Evolutionary conservation across 1,140 invertebrate species (phyloP), one percentile per base, ranked within the genome.

Genomic region (Pinna nobilis): DNA sequence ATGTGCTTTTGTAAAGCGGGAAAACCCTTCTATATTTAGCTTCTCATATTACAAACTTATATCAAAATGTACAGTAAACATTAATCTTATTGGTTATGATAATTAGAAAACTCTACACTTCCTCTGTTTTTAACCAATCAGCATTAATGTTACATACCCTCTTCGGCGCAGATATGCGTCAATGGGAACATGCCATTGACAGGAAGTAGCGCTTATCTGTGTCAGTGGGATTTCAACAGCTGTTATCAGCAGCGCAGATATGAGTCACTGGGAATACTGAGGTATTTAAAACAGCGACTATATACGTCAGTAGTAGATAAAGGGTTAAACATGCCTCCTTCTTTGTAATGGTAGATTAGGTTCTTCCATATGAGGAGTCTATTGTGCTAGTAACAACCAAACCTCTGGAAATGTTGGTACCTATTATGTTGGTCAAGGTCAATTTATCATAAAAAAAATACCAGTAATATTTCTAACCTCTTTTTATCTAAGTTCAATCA

Each of bases 221-320:
- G 39, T 49, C 61, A 47, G 39, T 64, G 25, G 9, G 61, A 41
- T 41, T 60, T 20, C 20, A 32, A 33, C 37, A 25, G 33, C 41
- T 33, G 25, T 60, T 39, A 32, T 49, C 25, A 47, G 41, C 61
- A 64, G 61, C 41, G 61, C 20, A 49, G 35, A 30, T 64, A 64
- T 64, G 18, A 47, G 44, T 49, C 61, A 47, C 39, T 64, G 28
- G 3, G 41, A 47, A 44, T 44, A 44, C 7, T 9, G 39, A 7
- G 39, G 39, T 18, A 9, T 44, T 9, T 7, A 44, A 9, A 44
- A 44, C 7, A 18, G 18, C 39, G 39, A 9, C 7, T 9, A 44
- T 44, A 44, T 44, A 44, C 39, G 39, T 44, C 39, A 9, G 39
- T 44, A 44, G 39, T 18, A 44, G 39, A 9, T 44, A 44, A 44